A percentile compares a stretch with the other conserved stretches of the same genome.
Evolutionary conservation across 2,888 invertebrate genomes (phyloP).

Genomic region (Pyrrhia umbra): DNA sequence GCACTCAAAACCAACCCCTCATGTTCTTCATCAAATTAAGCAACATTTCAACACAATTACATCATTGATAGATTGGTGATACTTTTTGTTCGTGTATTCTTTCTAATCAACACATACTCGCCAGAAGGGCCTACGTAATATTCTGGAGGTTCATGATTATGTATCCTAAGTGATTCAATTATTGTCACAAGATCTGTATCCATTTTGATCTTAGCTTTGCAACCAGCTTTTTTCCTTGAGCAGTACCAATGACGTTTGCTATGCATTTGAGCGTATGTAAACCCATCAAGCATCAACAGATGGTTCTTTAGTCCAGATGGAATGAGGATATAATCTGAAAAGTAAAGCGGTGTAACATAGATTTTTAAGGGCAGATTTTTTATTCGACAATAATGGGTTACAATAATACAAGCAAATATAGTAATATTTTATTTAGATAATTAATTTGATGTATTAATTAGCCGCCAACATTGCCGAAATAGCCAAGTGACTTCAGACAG

Average conservation of each 20-base stretch:
- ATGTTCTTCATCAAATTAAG: too few species aligned
- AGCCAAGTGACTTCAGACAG: too few species aligned
- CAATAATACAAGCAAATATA: too few species aligned
- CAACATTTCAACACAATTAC: too few species aligned
- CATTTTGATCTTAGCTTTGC: conserved; percentile 63
- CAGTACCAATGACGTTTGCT: conserved; percentile 61
- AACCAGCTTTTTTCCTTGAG: conserved; percentile 53
- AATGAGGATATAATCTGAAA: conserved; percentile 58
- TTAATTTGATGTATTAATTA: too few species aligned
- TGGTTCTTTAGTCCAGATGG: conserved; percentile 47
- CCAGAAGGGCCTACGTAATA: conserved; percentile 57
- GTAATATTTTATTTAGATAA: too few species aligned
- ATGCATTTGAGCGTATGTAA: conserved; percentile 60
- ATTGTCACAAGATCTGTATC: conserved; percentile 50
- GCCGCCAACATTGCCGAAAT: too few species aligned
- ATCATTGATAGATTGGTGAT: too few species aligned
- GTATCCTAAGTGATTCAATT: conserved; percentile 41
- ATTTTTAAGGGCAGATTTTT: too few species aligned
- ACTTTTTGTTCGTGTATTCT: background rate
- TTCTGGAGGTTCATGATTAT: conserved; percentile 65
- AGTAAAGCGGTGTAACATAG: background rate
- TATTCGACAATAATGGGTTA: too few species aligned
- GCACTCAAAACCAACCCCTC: too few species aligned
- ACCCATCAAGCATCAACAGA: conserved; percentile 61
- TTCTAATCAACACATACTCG: conserved; percentile 45